A percentile compares a stretch with the other conserved stretches of the same genome.
phyloP scores from a whole-genome alignment of 2,797 vertebrate species.

The Cygnus olor region DNA sequence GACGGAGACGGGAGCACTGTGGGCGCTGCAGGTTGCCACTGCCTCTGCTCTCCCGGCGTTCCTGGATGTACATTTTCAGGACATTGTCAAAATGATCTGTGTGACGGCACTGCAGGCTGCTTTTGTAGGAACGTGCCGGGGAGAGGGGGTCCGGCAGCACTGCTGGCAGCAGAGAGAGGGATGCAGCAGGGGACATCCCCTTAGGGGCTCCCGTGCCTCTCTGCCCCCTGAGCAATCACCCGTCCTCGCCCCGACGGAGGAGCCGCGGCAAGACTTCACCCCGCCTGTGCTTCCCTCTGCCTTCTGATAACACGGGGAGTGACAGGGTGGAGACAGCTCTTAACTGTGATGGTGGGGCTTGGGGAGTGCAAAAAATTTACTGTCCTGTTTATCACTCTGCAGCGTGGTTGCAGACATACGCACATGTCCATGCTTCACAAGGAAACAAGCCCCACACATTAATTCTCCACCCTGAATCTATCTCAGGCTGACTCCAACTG shows the following conservation, averaged over 20 bases:
- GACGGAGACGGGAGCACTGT: accelerated
- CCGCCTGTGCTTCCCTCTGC: accelerated
- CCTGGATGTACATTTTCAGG: not conserved
- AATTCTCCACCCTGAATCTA: not conserved
- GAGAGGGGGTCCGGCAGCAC: accelerated
- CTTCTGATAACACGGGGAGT: not conserved
- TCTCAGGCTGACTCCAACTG: not conserved
- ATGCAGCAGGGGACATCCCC: not conserved
- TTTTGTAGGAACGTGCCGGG: not conserved
- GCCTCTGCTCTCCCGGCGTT: accelerated
- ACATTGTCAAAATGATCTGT: not conserved
- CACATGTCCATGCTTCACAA: accelerated
- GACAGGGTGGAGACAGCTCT: not conserved
- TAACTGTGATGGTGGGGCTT: accelerated
- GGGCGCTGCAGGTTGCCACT: accelerated
- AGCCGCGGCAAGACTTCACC: not conserved
- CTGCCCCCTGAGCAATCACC: not conserved
- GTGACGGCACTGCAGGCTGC: not conserved
- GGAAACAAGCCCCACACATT: not conserved
- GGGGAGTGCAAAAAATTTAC: not conserved
- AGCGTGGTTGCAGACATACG: not conserved
- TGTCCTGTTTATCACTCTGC: not conserved
- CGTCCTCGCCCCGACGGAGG: too few relatives aligned
- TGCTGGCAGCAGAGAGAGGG: not conserved
- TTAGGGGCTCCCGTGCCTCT: not conserved